Evolutionary conservation across 2,113 vertebrate genomes (phyloP).

Genomic region (Parotia lawesii): DNA sequence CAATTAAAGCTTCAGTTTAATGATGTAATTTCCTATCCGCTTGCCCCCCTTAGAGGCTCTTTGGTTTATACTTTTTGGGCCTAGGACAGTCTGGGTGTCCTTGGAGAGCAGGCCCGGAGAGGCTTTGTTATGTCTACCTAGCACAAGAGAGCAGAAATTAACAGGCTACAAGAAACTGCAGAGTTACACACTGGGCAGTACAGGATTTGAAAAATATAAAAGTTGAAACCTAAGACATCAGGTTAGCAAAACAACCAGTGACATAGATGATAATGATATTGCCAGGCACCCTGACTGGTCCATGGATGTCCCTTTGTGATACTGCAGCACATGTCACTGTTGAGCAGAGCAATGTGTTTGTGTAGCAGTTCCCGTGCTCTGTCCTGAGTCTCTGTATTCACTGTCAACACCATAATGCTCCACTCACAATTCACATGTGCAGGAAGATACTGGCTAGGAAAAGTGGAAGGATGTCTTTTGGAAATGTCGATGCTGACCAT

Average conservation of each 20-base stretch:
- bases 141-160: no score
- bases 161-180: no score
- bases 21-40: no score
- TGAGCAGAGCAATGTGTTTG: not conserved
- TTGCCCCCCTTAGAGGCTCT: no score
- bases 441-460: fast-evolving
- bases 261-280: not conserved
- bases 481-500: not conserved
- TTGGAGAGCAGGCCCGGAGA: no score
- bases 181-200: no score
- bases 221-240: no score
- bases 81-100: no score
- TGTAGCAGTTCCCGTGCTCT: not conserved
- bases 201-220: no score
- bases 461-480: not conserved
- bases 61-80: no score
- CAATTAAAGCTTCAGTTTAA: no score
- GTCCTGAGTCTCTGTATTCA: not conserved
- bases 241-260: not conserved
- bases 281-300: not conserved
- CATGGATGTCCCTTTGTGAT: not conserved
- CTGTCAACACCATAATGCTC: fast-evolving
- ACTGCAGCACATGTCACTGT: not conserved
- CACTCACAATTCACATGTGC: not conserved
- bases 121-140: no score